phyloP scores from a whole-genome alignment of 1,140 invertebrate species.

The Pectinophora gossypiella region DNA sequence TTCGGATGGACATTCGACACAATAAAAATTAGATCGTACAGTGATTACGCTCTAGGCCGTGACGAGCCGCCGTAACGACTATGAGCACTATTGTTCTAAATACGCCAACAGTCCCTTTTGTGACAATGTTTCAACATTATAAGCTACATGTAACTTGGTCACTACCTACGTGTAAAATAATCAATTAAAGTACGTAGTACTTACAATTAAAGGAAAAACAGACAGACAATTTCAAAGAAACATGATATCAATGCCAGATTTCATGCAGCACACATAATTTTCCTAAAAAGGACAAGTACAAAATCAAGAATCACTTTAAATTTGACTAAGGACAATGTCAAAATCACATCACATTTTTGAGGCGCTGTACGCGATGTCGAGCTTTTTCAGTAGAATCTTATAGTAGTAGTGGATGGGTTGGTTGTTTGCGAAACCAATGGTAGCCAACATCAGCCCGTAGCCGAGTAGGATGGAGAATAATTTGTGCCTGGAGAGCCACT shows the following conservation, averaged over 20 bases:
- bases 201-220: neutral
- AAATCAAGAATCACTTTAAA: no score
- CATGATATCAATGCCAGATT: no score
- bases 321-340: neutral
- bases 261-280: no score
- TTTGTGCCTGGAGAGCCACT: constrained; percentile 65
- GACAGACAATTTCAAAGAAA: no score
- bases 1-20: constrained; percentile 36
- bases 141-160: neutral
- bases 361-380: constrained; percentile 51
- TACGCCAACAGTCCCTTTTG: constrained; percentile 27
- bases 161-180: neutral
- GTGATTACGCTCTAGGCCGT: constrained; percentile 55
- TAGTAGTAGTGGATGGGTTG: constrained; percentile 69
- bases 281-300: no score
- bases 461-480: constrained; percentile 64
- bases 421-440: constrained; percentile 69
- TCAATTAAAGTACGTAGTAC: neutral
- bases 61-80: constrained; percentile 49
- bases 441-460: constrained; percentile 67
- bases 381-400: constrained; percentile 61
- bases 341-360: constrained; percentile 38
- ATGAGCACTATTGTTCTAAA: constrained; percentile 51
- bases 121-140: constrained; percentile 1
- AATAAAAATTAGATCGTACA: constrained; percentile 54